Evolutionary conservation across 2,888 invertebrate genomes (phyloP).

Genomic region (Philaethria dido): DNA sequence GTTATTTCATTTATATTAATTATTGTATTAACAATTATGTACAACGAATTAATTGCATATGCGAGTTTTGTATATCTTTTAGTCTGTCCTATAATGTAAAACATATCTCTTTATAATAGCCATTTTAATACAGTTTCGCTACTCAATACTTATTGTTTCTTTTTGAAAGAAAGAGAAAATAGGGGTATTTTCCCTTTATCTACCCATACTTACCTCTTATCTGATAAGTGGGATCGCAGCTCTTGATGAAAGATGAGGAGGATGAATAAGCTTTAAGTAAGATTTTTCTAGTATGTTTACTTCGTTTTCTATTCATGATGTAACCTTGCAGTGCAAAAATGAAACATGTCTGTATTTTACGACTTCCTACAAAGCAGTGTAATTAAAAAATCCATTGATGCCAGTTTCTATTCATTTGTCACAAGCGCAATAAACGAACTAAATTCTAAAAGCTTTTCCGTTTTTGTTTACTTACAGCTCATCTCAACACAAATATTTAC

Average conservation of each 20-base stretch:
- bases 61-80: too few relatives aligned
- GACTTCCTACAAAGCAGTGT: constrained; percentile 1
- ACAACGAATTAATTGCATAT: too few relatives aligned
- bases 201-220: not conserved
- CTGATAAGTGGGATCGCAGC: not conserved
- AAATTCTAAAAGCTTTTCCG: constrained; percentile 14
- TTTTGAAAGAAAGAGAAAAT: too few relatives aligned
- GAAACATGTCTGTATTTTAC: not conserved
- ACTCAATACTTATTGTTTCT: too few relatives aligned
- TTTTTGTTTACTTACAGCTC: not conserved
- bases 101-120: too few relatives aligned
- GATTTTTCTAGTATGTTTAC: constrained; percentile 3
- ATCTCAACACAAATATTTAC: not conserved
- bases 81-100: too few relatives aligned
- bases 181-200: too few relatives aligned
- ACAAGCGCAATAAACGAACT: constrained; percentile 6
- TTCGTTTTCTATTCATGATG: not conserved
- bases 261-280: not conserved
- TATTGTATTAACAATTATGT: too few relatives aligned
- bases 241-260: not conserved
- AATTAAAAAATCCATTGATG: constrained; percentile 20
- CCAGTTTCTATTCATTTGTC: constrained; percentile 13
- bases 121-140: too few relatives aligned
- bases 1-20: too few relatives aligned
- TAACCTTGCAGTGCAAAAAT: not conserved